Base-by-base conservation (phyloP, 53 echinoderm and acorn worm species). In the Luidia sarsii region DNA sequence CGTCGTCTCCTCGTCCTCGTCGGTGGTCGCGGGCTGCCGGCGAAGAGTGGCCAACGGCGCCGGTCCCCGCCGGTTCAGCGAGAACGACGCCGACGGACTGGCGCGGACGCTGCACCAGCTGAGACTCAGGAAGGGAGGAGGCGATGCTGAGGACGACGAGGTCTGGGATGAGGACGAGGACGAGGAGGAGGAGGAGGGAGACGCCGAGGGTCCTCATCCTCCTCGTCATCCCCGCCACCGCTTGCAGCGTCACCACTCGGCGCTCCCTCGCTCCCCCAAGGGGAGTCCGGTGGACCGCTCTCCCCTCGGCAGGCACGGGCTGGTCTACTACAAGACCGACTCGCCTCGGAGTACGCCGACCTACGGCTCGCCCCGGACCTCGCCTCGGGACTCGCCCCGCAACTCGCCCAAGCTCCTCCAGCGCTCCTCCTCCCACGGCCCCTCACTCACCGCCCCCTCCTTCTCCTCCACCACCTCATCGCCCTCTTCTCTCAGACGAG, bases 301-400 rank as follows among this genome's bases (percentile, higher is more conserved):
- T 15, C 77, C 48, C 31, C 32, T 31, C 7, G 62, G 77, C 32
- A 59, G 31, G n/a, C 13, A 46, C 48, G 61, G 61, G 16, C 41
- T 33, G 32, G 61, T 77, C 20, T 74, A 56, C 57, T 77, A 60
- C 61, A 60, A 60, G 46, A 77, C 77, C 20, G 77, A 77, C 9
- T 77, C 77, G 5, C 77, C 75, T 2, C 14, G 75, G 28, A n/a
- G n/a, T n/a, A n/a, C n/a, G n/a, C n/a, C n/a, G n/a, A n/a, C n/a
- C n/a, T n/a, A n/a, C n/a, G 75, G 59, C 41, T 75, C 57, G n/a
- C 75, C 75, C 10, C 36, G 45, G 28, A 2, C 57, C 13, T 57
- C 75, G 43, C 75, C 77, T 20, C 59, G 33, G 27, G 77, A 60
- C 19, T 77, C 77, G 2, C 77, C 77, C 19, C 61, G 21, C 34